Percentiles rank a stretch among this genome's conserved stretches.
These are phyloP conservation scores for Sandelia bainsii DNA, from an alignment of 2,797 vertebrate species.

Conservation along the genomic window DNA sequence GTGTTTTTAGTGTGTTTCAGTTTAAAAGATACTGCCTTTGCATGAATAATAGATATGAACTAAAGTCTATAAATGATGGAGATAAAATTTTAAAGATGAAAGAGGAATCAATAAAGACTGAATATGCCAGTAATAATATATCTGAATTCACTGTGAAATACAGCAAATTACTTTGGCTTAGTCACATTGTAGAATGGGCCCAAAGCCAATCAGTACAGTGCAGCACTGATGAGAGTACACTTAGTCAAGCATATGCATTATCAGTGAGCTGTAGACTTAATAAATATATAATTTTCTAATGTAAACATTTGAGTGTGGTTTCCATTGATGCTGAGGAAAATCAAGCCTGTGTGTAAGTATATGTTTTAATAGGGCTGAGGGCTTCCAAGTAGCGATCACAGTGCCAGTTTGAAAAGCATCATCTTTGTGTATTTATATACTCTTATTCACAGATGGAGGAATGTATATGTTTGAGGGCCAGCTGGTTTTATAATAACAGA, in stretches of 20 bases:
- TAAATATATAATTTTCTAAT: constrained; percentile 53
- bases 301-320: constrained; percentile 60
- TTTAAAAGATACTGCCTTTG: constrained; percentile 1
- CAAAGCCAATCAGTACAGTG: constrained; percentile 34
- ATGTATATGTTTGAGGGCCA: constrained; percentile 53
- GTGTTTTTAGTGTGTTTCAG: not conserved
- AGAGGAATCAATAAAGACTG: constrained; percentile 8
- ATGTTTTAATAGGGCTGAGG: constrained; percentile 54
- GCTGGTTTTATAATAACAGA: constrained; percentile 63
- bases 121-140: constrained; percentile 20
- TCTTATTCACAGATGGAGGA: constrained; percentile 63
- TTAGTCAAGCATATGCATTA: constrained; percentile 35
- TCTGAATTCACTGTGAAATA: constrained; percentile 16
- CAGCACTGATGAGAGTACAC: constrained; percentile 40
- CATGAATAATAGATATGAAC: constrained; percentile 29
- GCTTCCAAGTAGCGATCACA: constrained; percentile 47
- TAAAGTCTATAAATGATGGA: not conserved
- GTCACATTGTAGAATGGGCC: constrained; percentile 24
- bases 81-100: not conserved
- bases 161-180: constrained; percentile 29
- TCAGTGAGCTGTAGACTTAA: constrained; percentile 46
- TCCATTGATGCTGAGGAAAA: constrained; percentile 51
- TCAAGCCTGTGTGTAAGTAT: constrained; percentile 35
- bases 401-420: constrained; percentile 49
- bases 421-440: constrained; percentile 63